Evolutionary conservation across 2,797 vertebrate genomes (phyloP).

Genomic region (Chelon auratus): DNA sequence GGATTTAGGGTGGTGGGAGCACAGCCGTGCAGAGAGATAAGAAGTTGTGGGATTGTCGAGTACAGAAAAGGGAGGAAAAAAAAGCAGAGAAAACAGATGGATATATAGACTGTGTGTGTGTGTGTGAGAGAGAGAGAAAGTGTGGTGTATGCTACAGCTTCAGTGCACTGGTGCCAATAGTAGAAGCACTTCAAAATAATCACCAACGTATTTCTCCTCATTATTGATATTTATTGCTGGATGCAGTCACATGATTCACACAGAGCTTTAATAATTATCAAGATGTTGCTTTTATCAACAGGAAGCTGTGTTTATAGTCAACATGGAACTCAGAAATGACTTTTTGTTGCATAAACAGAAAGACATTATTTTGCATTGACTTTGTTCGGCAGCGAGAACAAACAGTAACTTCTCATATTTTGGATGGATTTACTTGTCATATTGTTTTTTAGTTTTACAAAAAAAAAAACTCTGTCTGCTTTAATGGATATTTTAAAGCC

Average conservation of each 20-base stretch:
- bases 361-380: not conserved
- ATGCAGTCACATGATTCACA: slow-evolving; percentile 2
- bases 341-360: slow-evolving; percentile 38
- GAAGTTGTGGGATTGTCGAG: slow-evolving; percentile 80
- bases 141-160: slow-evolving; percentile 25
- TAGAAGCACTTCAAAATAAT: slow-evolving; percentile 21
- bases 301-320: slow-evolving; percentile 43
- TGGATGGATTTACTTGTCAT: too few relatives aligned
- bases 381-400: too few relatives aligned
- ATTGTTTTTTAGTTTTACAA: too few relatives aligned
- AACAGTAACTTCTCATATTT: too few relatives aligned
- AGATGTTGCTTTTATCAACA: slow-evolving; percentile 25
- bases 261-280: not conserved
- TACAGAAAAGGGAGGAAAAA: slow-evolving; percentile 39
- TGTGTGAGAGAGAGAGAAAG: too few relatives aligned
- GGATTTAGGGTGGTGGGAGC: slow-evolving; percentile 56
- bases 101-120: slow-evolving; percentile 38
- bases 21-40: slow-evolving; percentile 81
- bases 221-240: not conserved
- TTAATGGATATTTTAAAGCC: slow-evolving; percentile 38
- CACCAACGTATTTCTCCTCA: not conserved
- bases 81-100: slow-evolving; percentile 76
- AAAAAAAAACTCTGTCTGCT: not conserved
- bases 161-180: slow-evolving; percentile 2
- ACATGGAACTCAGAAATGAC: slow-evolving; percentile 7